phyloP scores from a whole-genome alignment of 92 coral and sea anemone species.

The Umimayanthus kanabou region DNA sequence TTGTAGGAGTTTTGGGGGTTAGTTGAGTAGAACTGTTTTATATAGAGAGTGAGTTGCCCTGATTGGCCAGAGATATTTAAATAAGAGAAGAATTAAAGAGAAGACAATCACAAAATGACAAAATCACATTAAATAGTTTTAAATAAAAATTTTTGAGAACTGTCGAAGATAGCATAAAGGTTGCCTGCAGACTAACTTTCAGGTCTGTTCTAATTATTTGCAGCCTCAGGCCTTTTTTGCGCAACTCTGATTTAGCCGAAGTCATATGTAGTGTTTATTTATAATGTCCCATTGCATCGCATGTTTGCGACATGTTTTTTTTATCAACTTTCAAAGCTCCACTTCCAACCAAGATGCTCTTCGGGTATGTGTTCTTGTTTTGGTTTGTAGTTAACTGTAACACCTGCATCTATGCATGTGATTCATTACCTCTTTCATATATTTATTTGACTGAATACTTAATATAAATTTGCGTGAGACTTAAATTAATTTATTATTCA shows the following conservation, averaged over 20 bases:
- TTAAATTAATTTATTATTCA: no score
- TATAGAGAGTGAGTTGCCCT: background rate
- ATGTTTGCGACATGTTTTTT: background rate
- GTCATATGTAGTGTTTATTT: no score
- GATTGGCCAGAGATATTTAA: background rate
- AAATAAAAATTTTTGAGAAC: background rate
- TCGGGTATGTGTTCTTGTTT: background rate
- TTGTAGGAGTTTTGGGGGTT: background rate
- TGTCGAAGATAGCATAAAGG: background rate
- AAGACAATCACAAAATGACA: background rate
- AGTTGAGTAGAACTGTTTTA: background rate
- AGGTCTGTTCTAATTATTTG: no score
- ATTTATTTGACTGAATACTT: no score
- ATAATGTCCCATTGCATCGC: background rate
- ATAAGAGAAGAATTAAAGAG: background rate
- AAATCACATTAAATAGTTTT: background rate
- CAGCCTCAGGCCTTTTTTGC: no score
- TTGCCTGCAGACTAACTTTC: no score
- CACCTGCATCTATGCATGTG: no score
- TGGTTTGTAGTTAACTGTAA: no score
- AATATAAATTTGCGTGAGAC: no score
- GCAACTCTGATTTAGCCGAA: no score
- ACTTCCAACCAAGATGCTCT: background rate
- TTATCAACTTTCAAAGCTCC: no score
- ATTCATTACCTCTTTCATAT: no score